phyloP scores from a whole-genome alignment of 2,888 invertebrate genomes.

The Coleophora deauratella region DNA sequence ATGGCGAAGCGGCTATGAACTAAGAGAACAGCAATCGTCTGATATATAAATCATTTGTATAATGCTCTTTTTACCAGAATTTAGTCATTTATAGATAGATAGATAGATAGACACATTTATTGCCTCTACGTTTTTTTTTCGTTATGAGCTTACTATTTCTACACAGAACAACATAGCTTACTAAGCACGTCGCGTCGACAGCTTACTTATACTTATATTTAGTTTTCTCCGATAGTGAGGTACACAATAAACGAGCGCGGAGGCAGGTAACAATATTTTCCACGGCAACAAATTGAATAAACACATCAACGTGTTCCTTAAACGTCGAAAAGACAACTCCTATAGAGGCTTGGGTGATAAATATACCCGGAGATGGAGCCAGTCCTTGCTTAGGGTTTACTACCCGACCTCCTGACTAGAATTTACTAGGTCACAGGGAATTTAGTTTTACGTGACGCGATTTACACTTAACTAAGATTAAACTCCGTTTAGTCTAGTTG shows the following conservation, averaged over 20 bases:
- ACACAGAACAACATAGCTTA: slow-evolving; percentile 11
- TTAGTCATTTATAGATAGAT: no score
- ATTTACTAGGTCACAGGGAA: slow-evolving; percentile 36
- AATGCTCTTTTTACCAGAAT: no score
- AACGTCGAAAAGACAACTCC: slow-evolving; percentile 67
- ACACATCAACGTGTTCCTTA: slow-evolving; percentile 64
- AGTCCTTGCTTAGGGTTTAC: slow-evolving; percentile 45
- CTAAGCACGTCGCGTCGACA: background rate
- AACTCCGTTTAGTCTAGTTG: no score
- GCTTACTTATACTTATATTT: no score
- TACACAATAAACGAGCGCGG: slow-evolving; percentile 36
- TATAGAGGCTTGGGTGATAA: slow-evolving; percentile 58
- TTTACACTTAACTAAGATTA: no score
- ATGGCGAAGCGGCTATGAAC: no score
- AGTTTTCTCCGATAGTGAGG: no score
- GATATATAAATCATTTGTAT: no score
- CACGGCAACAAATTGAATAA: slow-evolving; percentile 66
- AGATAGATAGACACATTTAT: no score
- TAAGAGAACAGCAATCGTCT: no score
- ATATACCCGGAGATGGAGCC: slow-evolving; percentile 50
- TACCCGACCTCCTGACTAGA: slow-evolving; percentile 28
- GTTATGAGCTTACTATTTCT: no score
- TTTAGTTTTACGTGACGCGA: slow-evolving; percentile 22
- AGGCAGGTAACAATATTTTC: slow-evolving; percentile 62
- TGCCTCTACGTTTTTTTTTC: no score